Conservation (phyloP, 2,797 vertebrate species). For the Tympanoctomys barrerae region DNA sequence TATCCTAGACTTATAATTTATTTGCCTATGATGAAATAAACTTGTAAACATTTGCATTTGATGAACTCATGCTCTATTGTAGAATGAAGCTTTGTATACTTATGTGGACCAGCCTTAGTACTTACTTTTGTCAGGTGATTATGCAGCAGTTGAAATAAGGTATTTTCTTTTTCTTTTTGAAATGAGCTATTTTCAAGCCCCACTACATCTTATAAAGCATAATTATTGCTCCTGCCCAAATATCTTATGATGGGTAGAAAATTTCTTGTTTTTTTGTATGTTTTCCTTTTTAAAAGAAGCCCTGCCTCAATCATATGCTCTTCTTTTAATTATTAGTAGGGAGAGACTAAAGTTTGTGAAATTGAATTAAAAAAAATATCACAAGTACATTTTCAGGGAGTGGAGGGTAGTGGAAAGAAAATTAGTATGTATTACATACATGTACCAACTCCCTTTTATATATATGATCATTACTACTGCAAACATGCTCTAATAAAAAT, state of each 20-base stretch:
- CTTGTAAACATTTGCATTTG: slow-evolving; percentile 65
- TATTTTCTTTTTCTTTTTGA: not conserved
- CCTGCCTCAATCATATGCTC: not conserved
- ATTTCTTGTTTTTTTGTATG: not conserved
- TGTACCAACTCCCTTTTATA: not conserved
- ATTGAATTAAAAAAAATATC: not conserved
- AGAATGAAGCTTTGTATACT: not conserved
- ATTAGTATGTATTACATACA: not conserved
- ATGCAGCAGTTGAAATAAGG: not conserved
- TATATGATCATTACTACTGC: not conserved
- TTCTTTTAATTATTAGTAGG: not conserved
- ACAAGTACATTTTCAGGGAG: not conserved
- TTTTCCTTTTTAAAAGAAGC: not conserved
- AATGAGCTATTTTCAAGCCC: not conserved
- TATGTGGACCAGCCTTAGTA: not conserved
- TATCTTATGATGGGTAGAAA: not conserved
- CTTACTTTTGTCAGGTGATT: not conserved
- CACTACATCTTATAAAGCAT: not conserved
- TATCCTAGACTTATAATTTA: slow-evolving; percentile 48
- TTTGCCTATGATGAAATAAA: slow-evolving; percentile 50
- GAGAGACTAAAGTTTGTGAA: not conserved
- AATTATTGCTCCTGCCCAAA: not conserved
- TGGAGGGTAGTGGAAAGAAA: not conserved
- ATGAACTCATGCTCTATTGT: not conserved
- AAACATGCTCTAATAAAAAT: not conserved